phyloP scores from a whole-genome alignment of 2,113 vertebrate genomes.

The Paralichthys olivaceus region DNA sequence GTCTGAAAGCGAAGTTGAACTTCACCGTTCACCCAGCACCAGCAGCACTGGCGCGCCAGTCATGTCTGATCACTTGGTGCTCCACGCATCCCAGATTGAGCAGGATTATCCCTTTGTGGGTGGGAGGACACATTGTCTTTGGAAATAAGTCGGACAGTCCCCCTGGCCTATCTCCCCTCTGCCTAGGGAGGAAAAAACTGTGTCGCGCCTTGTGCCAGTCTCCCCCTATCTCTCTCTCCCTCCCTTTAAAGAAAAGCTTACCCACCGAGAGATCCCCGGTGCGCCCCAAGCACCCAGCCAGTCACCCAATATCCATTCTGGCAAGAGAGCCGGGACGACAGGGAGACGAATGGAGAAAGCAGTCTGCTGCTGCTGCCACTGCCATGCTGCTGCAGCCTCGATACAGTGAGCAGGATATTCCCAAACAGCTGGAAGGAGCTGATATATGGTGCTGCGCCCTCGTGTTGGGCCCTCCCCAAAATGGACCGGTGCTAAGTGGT shows the following conservation, averaged over 20 bases:
- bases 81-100: conserved; percentile 69
- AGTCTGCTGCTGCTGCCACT: conserved; percentile 21
- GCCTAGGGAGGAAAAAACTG: conserved; percentile 66
- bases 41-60: conserved; percentile 61
- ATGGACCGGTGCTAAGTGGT: conserved; percentile 78
- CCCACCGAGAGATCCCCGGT: conserved; percentile 52
- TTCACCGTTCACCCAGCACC: conserved; percentile 64
- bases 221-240: conserved; percentile 20
- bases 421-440: conserved; percentile 78
- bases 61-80: conserved; percentile 58
- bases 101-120: conserved; percentile 72
- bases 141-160: conserved; percentile 65
- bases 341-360: neutral
- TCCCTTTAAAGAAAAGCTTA: conserved; percentile 26
- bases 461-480: conserved; percentile 78
- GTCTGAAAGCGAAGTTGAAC: conserved; percentile 74
- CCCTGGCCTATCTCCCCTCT: conserved; percentile 41
- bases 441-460: conserved; percentile 76
- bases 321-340: neutral
- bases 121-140: conserved; percentile 60
- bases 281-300: conserved; percentile 55
- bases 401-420: conserved; percentile 65
- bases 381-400: conserved; percentile 53
- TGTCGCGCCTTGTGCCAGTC: conserved; percentile 66
- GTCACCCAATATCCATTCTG: conserved; percentile 62